phyloP scores from a whole-genome alignment of 2,797 vertebrate species.

The Melanotaenia parkinsoni region DNA sequence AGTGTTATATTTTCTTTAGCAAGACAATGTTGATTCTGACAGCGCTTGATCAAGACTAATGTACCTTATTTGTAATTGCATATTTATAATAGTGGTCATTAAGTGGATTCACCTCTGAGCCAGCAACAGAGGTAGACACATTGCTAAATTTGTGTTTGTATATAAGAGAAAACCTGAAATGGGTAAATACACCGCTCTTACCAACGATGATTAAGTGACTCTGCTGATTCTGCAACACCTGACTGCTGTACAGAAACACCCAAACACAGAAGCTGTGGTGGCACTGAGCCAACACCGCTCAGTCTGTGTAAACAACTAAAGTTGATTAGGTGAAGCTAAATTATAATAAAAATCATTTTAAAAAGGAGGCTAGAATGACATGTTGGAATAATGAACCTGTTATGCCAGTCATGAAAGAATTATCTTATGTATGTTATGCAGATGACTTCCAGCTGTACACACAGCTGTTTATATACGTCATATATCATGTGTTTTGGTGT shows the following conservation, averaged over 20 bases:
- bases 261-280: no score
- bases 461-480: slow-evolving; percentile 39
- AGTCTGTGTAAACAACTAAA: neutral
- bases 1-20: no score
- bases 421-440: slow-evolving; percentile 35
- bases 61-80: no score
- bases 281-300: no score
- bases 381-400: neutral
- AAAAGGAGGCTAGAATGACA: neutral
- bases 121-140: neutral
- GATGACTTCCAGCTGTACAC: slow-evolving; percentile 48
- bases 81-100: no score
- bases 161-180: neutral
- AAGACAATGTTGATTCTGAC: no score
- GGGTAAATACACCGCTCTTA: neutral
- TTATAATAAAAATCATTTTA: no score
- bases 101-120: neutral
- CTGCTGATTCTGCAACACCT: no score
- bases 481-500: neutral
- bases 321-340: no score
- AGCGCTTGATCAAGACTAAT: no score
- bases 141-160: neutral
- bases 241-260: no score
- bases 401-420: slow-evolving; percentile 12
- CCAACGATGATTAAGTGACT: neutral